Percentiles rank a stretch among this genome's conserved stretches.
phyloP scores from a whole-genome alignment of 2,113 vertebrate species.

The Onychorhynchus coronatus region DNA sequence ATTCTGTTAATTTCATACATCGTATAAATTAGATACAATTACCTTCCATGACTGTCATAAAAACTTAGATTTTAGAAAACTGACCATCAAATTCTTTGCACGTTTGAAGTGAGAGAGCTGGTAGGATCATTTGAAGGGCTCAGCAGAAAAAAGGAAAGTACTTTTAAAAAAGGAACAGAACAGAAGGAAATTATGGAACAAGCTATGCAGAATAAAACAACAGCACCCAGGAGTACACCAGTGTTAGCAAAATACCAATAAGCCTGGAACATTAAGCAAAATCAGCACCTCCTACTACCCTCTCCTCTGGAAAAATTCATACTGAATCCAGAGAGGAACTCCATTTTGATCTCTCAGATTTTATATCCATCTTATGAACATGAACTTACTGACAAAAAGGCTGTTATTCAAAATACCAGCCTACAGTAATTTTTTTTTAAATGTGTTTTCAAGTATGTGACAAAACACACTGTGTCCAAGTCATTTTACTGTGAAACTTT shows the following conservation, averaged over 20 bases:
- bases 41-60: neutral
- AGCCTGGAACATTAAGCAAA: neutral
- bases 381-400: neutral
- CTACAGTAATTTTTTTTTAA: neutral
- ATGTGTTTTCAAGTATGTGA: neutral
- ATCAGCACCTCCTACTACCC: neutral
- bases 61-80: neutral
- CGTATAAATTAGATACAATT: neutral
- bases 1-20: neutral
- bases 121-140: neutral
- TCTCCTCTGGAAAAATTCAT: neutral
- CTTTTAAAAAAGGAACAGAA: neutral
- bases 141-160: neutral
- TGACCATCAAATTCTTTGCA: neutral
- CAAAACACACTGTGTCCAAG: neutral
- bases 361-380: neutral
- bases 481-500: neutral
- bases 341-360: neutral
- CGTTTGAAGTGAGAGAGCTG: neutral
- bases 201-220: neutral
- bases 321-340: neutral
- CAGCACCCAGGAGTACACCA: neutral
- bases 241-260: neutral
- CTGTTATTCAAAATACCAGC: neutral
- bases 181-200: neutral